phyloP scores from a whole-genome alignment of 2,888 invertebrate genomes.

The Rotaria sp. region DNA sequence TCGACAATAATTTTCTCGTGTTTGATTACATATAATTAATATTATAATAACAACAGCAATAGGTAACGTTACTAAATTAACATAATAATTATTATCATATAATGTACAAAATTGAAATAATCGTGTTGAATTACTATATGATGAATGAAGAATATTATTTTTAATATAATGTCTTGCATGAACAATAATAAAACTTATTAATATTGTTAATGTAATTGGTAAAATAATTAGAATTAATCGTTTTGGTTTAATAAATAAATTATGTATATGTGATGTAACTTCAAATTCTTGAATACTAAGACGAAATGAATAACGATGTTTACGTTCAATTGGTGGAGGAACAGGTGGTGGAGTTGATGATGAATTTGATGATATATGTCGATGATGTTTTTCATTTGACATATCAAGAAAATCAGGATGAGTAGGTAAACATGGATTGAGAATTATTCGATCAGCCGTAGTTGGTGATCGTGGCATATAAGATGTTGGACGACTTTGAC shows the following conservation, averaged over 20 bases:
- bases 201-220: not conserved
- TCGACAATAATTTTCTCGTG: not conserved
- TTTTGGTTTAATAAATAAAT: slow-evolving; percentile 26
- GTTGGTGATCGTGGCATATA: not conserved
- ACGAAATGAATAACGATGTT: slow-evolving; percentile 24
- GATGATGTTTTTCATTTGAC: not conserved
- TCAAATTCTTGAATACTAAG: not conserved
- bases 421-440: not conserved
- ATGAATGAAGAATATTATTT: not conserved
- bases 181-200: not conserved
- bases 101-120: slow-evolving; percentile 26
- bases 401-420: not conserved
- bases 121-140: not conserved
- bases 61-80: slow-evolving; percentile 9
- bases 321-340: slow-evolving; percentile 14
- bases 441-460: not conserved
- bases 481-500: slow-evolving; percentile 3
- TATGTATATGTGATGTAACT: not conserved
- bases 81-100: slow-evolving; percentile 28
- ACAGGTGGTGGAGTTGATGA: not conserved
- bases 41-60: not conserved
- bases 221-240: not conserved
- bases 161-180: not conserved
- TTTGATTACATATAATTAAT: not conserved
- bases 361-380: not conserved